A percentile compares a stretch with the other conserved stretches of the same genome.
Conservation (phyloP, 2,113 vertebrate genomes). For the Leptodactylus fuscus region DNA sequence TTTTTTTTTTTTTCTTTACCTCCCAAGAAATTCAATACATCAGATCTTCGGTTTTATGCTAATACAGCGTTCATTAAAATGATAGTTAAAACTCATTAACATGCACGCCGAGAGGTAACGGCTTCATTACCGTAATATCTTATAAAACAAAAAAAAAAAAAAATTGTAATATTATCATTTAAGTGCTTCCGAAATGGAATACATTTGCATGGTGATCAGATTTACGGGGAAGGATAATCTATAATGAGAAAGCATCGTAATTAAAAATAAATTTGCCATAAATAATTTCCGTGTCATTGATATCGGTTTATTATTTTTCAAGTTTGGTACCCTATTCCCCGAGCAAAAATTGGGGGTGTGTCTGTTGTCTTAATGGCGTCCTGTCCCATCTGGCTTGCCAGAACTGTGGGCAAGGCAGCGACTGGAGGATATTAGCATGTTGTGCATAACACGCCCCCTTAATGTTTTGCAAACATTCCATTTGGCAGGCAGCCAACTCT, state of each 20-base stretch:
- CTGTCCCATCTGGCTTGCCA: slow-evolving; percentile 38
- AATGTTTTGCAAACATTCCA: slow-evolving; percentile 41
- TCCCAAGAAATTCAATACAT: slow-evolving; percentile 83
- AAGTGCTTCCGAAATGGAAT: slow-evolving; percentile 88
- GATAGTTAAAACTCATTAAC: slow-evolving; percentile 96
- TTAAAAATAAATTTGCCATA: slow-evolving; percentile 79
- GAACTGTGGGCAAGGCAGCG: slow-evolving; percentile 10
- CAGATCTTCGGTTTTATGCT: slow-evolving; percentile 88
- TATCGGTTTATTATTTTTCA: slow-evolving; percentile 66
- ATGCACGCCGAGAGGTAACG: slow-evolving; percentile 89
- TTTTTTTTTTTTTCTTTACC: slow-evolving; percentile 63
- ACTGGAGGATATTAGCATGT: slow-evolving; percentile 19
- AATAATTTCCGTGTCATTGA: slow-evolving; percentile 72
- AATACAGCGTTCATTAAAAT: slow-evolving; percentile 94
- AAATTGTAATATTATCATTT: slow-evolving; percentile 88
- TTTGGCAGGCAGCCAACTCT: neutral
- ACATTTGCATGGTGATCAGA: slow-evolving; percentile 88
- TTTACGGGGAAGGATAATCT: slow-evolving; percentile 71
- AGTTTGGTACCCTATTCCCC: slow-evolving; percentile 64
- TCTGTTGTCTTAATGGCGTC: slow-evolving; percentile 34
- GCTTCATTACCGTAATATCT: slow-evolving; percentile 91
- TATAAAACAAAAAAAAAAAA: slow-evolving; percentile 81
- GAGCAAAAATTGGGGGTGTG: slow-evolving; percentile 17
- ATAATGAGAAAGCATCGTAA: slow-evolving; percentile 82
- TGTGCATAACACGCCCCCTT: slow-evolving; percentile 37